Evolutionary conservation across 2,113 vertebrate genomes (phyloP), one percentile per base, ranked within the genome.

Genomic region (Lophotis ruficrista): DNA sequence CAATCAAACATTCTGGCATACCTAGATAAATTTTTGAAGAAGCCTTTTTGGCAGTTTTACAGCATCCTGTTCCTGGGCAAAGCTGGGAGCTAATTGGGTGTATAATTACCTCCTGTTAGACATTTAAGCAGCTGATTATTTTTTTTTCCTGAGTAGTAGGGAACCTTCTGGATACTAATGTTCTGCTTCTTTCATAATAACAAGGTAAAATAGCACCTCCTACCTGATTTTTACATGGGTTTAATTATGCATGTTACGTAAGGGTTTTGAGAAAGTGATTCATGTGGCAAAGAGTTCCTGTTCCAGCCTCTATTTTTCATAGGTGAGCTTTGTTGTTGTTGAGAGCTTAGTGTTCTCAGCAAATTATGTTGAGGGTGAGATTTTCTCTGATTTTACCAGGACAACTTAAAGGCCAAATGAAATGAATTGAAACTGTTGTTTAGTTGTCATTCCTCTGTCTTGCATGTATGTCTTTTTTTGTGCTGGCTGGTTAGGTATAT

Each of bases 101-200:
- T 97, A 66, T 96, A 96, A 97, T 97, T 97, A 78, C 96, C 95
- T 96, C 95, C 97, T 96, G 96, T 94, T 96, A 97, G 87, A 92
- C 64, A 84, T 89, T 94, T 94, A 88, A 89, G 54, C 71, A 81
- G 53, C 5, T 37, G 50, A 64, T 70, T 37, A 33, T 86, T 66
- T 64, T 90, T 68, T 61, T 71, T 48, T 22, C 14, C 57, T 68
- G 66, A 79, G 56, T 95, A 28, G 45, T 78, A 48, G 78, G 47
- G 91, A 95, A 93, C 87, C 79, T 96, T 97, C 84, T 96, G 92
- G 95, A 87, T 94, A 61, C 54, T 94, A 85, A 83, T 83, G 68
- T 90, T 95, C 47, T 71, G 30, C 70, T 95, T 87, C 62, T 91
- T 14, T 90, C 30, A 7, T 75, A 82, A 69, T 73, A 83, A 69